Percentiles rank a stretch among this genome's conserved stretches.
Evolutionary conservation across 2,888 invertebrate genomes (phyloP).

Genomic region (Oligia latruncula): DNA sequence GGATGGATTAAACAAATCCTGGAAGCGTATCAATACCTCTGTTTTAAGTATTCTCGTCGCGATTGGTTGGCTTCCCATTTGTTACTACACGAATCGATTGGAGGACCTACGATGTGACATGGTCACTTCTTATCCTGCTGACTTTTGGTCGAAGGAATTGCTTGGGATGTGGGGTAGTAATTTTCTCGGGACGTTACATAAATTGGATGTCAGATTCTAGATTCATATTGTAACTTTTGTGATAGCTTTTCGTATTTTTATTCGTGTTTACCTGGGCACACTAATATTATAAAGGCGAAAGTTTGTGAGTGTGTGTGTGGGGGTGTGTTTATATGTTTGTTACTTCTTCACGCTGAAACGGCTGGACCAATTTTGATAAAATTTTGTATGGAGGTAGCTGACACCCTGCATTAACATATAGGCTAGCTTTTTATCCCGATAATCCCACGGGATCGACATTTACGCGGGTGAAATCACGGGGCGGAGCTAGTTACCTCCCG

Average conservation of each 20-base stretch:
- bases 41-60: constrained; percentile 33
- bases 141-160: constrained; percentile 1
- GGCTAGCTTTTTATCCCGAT: too few relatives aligned
- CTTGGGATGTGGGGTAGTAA: neutral
- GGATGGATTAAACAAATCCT: constrained; percentile 47
- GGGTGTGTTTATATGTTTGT: too few relatives aligned
- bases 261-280: neutral
- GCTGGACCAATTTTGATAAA: too few relatives aligned
- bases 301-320: too few relatives aligned
- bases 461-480: too few relatives aligned
- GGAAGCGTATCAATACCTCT: constrained; percentile 4
- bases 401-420: too few relatives aligned
- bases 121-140: constrained; percentile 24
- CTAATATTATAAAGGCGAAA: too few relatives aligned
- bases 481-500: too few relatives aligned
- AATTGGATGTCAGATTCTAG: constrained; percentile 1
- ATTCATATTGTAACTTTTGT: neutral
- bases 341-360: too few relatives aligned
- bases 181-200: neutral
- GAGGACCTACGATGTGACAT: constrained; percentile 4
- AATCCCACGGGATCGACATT: too few relatives aligned
- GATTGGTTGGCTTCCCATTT: constrained; percentile 42
- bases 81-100: constrained; percentile 29
- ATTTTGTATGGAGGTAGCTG: too few relatives aligned
- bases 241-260: neutral